Percentiles rank a stretch among this genome's conserved stretches.
phyloP scores from a whole-genome alignment of 2,888 invertebrate genomes.

The Galerucella nymphaeae region DNA sequence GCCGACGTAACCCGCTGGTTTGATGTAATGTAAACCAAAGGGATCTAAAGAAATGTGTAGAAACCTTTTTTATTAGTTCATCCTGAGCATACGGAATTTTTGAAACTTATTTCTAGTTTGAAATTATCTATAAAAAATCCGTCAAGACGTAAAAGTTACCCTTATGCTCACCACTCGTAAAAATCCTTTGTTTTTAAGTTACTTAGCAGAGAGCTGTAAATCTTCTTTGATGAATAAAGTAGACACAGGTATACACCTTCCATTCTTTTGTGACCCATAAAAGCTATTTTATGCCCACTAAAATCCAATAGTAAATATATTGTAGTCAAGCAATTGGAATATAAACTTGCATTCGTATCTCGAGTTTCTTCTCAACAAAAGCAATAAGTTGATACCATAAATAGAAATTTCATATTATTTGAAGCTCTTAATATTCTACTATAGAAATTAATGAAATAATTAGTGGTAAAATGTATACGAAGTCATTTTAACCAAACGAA shows the following conservation, averaged over 20 bases:
- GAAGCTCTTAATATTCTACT: too few relatives aligned
- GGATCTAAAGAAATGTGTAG: conserved; percentile 26
- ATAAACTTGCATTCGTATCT: neutral
- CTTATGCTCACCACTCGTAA: conserved; percentile 35
- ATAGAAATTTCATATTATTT: too few relatives aligned
- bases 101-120: conserved; percentile 36
- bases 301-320: neutral
- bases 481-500: too few relatives aligned
- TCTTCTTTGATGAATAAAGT: conserved; percentile 43
- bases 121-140: conserved; percentile 39
- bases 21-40: conserved; percentile 29
- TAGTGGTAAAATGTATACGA: too few relatives aligned
- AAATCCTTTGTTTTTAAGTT: conserved; percentile 30
- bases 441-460: too few relatives aligned
- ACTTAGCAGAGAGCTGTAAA: conserved; percentile 34
- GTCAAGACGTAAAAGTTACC: conserved; percentile 33
- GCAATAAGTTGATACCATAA: too few relatives aligned
- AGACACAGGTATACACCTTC: conserved; percentile 25
- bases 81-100: conserved; percentile 23
- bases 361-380: too few relatives aligned
- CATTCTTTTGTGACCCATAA: neutral
- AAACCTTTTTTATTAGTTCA: conserved; percentile 38
- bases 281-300: neutral
- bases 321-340: neutral
- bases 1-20: conserved; percentile 14